phyloP scores from a whole-genome alignment of 2,797 vertebrate genomes.

The Oreonectes daqikongensis region DNA sequence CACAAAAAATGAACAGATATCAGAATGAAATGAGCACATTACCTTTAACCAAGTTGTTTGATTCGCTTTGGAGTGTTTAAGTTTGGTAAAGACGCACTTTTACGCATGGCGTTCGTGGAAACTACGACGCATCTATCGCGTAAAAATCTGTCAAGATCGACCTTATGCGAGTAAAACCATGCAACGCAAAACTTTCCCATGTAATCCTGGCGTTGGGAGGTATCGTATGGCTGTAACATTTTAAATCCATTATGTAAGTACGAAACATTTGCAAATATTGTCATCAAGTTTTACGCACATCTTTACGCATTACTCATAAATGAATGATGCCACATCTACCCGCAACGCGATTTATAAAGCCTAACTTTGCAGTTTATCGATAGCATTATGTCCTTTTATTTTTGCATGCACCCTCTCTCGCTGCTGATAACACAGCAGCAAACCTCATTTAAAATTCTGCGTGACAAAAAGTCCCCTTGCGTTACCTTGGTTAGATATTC shows the following conservation, averaged over 20 bases:
- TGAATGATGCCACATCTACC: neutral
- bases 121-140: neutral
- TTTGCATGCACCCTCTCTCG: neutral
- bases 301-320: slow-evolving; percentile 4
- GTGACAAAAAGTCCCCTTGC: slow-evolving; percentile 19
- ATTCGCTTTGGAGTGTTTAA: slow-evolving; percentile 16
- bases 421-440: slow-evolving; percentile 23
- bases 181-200: slow-evolving; percentile 19
- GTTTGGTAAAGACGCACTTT: neutral
- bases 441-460: slow-evolving; percentile 18
- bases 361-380: slow-evolving; percentile 1
- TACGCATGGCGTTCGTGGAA: neutral
- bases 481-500: slow-evolving; percentile 69
- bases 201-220: neutral
- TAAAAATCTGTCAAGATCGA: too few species aligned
- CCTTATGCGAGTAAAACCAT: neutral
- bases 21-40: neutral
- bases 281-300: neutral
- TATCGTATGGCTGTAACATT: neutral
- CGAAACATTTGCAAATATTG: neutral
- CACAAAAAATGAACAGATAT: neutral
- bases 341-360: slow-evolving; percentile 1
- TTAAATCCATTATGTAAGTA: neutral
- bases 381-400: neutral
- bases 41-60: neutral